These are phyloP conservation scores for Rhizomys pruinosus DNA, from an alignment of 2,113 vertebrate species.

Conservation along the genomic window DNA sequence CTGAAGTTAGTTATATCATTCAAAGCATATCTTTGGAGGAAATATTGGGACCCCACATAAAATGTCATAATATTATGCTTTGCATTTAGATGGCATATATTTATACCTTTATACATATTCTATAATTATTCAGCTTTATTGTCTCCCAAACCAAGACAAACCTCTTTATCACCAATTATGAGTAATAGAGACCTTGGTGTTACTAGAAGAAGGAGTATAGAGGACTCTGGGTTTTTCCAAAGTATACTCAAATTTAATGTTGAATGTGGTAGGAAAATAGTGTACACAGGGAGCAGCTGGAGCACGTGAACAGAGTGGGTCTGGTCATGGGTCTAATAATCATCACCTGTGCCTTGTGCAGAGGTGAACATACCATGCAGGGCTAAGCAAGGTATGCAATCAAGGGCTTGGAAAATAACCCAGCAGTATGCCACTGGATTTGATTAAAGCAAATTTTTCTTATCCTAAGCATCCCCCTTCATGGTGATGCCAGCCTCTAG, in stretches of 20 bases:
- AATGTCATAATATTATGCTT: not conserved
- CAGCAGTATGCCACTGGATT: not conserved
- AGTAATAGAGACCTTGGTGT: constrained; percentile 12
- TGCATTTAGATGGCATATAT: not conserved
- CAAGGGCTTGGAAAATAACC: not conserved
- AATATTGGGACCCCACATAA: not conserved
- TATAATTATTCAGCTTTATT: not conserved
- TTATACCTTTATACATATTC: not conserved
- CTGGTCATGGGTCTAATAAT: not conserved
- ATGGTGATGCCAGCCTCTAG: not conserved
- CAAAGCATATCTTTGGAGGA: not conserved
- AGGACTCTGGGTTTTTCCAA: not conserved
- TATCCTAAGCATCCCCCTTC: too few relatives aligned
- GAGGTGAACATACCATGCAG: not conserved
- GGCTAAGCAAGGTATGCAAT: constrained; percentile 1
- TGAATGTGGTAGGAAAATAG: not conserved
- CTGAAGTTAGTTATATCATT: not conserved
- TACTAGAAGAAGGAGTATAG: not conserved
- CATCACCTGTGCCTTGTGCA: constrained; percentile 29
- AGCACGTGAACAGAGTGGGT: not conserved
- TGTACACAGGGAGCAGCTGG: not conserved
- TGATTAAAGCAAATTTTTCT: not conserved
- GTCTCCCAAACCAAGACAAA: not conserved
- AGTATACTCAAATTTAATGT: constrained; percentile 32
- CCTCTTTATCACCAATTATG: not conserved